Conservation (phyloP, 2,888 invertebrate species). For the Proisotoma minuta region DNA sequence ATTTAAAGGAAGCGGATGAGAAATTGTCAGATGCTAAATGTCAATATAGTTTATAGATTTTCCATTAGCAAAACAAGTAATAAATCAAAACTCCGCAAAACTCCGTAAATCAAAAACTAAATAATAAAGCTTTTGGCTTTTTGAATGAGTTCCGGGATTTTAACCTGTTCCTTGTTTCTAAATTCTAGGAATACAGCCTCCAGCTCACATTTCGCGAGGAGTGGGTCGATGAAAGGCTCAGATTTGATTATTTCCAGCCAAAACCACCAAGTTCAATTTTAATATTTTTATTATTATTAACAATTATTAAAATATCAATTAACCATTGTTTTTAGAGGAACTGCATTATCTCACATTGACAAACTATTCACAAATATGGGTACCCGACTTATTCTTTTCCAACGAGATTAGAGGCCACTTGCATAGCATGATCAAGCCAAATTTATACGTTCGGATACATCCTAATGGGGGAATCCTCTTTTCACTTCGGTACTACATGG, state of each 20-base stretch:
- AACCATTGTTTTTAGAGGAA: conserved; percentile 62
- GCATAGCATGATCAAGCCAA: conserved; percentile 95
- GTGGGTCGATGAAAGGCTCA: conserved; percentile 85
- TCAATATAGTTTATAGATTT: too few species aligned
- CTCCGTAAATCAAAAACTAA: too few species aligned
- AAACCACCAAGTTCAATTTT: neutral
- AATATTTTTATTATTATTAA: too few species aligned
- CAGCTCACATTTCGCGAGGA: conserved; percentile 95
- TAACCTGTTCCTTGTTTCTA: too few species aligned
- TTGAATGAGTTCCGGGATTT: too few species aligned
- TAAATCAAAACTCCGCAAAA: too few species aligned
- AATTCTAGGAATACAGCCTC: conserved; percentile 96
- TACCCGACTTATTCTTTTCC: conserved; percentile 96
- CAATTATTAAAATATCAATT: neutral
- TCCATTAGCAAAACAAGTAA: too few species aligned
- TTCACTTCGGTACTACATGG: conserved; percentile 55
- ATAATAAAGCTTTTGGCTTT: too few species aligned
- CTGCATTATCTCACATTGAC: conserved; percentile 86
- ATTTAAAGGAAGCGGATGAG: too few species aligned
- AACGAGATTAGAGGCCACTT: conserved; percentile 97
- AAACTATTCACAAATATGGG: conserved; percentile 80
- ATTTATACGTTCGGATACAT: conserved; percentile 93
- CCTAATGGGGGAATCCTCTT: conserved; percentile 68
- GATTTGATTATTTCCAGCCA: neutral
- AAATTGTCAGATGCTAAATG: too few species aligned